Percentiles rank a stretch among this genome's conserved stretches.
phyloP scores from a whole-genome alignment of 1,140 invertebrate species.

The Agrypnia vestita region DNA sequence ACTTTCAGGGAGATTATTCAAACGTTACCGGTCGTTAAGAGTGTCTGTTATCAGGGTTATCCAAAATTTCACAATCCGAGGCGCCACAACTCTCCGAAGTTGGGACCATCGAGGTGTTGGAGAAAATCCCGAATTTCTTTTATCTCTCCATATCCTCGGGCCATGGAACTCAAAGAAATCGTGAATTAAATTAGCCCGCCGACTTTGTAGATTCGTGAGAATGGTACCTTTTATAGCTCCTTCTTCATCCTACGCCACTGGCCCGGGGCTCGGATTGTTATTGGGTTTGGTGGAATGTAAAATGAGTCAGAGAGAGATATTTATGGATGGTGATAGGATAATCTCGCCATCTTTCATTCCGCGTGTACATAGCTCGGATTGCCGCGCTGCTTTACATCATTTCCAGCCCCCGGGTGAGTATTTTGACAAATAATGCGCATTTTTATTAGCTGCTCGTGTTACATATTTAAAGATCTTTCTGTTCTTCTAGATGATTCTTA shows the following conservation, averaged over 20 bases:
- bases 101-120: conserved; percentile 42
- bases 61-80: conserved; percentile 39
- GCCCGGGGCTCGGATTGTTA: conserved; percentile 52
- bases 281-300: conserved; percentile 57
- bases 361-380: conserved; percentile 33
- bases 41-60: conserved; percentile 46
- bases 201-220: conserved; percentile 54
- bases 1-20: conserved; percentile 38
- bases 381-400: conserved; percentile 17
- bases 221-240: conserved; percentile 32
- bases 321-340: conserved; percentile 59
- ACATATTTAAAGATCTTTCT: not conserved
- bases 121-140: conserved; percentile 55
- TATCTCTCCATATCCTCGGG: conserved; percentile 57
- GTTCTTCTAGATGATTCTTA: too few relatives aligned
- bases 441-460: conserved; percentile 32
- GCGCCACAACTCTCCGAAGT: conserved; percentile 34
- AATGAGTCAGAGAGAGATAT: conserved; percentile 57
- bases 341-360: conserved; percentile 51
- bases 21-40: conserved; percentile 39
- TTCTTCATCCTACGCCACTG: conserved; percentile 26
- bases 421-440: conserved; percentile 48
- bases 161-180: conserved; percentile 58
- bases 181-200: conserved; percentile 59
- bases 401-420: conserved; percentile 28